Evolutionary conservation across 2,888 invertebrate genomes (phyloP), one percentile per base, ranked within the genome.

Genomic region (Aspidiotus destructor): DNA sequence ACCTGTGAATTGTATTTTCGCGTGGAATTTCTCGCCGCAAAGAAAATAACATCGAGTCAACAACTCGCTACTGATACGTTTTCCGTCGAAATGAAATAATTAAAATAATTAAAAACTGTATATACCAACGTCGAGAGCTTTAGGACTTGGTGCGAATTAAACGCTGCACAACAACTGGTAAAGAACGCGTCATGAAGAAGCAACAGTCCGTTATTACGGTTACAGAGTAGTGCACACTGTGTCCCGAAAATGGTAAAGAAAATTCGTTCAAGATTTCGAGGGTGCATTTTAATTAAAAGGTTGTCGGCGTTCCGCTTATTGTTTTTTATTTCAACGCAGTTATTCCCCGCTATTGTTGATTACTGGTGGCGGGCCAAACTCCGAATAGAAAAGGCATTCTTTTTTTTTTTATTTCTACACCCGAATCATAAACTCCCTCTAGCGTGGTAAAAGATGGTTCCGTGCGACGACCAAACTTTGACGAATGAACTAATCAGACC

Each of bases 181-280:
- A 8, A 16, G 55, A 13, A 54, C 9, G 9, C 17, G 17, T 54
- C 15, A 16, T 17, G 9, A 9, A 42, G 65, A 65, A 65, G 65
- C 65, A 65, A 65, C 65, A 65, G 65, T 65, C 58, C 44, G 28
- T 28, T 28, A 28, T 28, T 28, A 28, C 28, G 28, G 28, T 28
- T 28, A 28, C 28, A 28, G 28, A 28, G 28, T 28, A 55, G 57
- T 15, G 48, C 58, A 54, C 15, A 58, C 41, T 41, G 53, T 64
- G 48, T 58, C 28, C 40, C 7, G 42, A 65, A 58, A 65, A 65
- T 44, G 65, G 42, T 28, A 44, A 28, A 57, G 57, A 61, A 61
- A 61, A 57, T 65, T 65, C 65, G 65, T 58, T 65, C 41, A 65
- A 58, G 65, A 65, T 65, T 65, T 57, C 57, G 58, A 65, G 65